These are phyloP conservation scores for Drosophila tropicalis DNA, from an alignment of 1,140 invertebrate species.

Conservation along the genomic window DNA sequence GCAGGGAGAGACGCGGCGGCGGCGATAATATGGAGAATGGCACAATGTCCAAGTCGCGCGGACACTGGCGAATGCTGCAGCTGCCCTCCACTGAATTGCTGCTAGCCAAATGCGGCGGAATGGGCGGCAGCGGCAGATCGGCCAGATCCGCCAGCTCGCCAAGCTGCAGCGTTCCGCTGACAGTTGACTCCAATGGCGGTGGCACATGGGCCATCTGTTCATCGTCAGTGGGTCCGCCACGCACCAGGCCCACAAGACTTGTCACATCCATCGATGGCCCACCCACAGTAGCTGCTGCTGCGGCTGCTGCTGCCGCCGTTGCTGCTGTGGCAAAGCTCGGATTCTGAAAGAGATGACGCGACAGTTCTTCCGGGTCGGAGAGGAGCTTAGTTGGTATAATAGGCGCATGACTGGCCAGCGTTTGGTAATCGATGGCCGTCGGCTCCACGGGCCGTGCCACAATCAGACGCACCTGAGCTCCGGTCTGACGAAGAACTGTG, in stretches of 20 bases:
- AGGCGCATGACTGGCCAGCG: conserved; percentile 87
- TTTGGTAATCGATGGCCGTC: conserved; percentile 86
- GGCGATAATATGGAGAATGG: conserved; percentile 80
- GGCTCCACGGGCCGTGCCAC: conserved; percentile 94
- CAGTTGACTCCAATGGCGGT: conserved; percentile 7
- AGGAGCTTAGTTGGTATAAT: conserved; percentile 93
- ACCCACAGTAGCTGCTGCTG: conserved; percentile 7
- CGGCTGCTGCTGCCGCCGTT: conserved; percentile 52
- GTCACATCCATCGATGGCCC: conserved; percentile 45
- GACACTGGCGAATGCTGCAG: conserved; percentile 39
- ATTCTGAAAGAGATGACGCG: conserved; percentile 89
- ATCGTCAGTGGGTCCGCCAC: conserved; percentile 63
- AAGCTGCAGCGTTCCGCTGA: conserved; percentile 19
- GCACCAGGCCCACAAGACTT: conserved; percentile 66
- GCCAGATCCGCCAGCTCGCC: conserved; percentile 56
- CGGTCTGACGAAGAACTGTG: conserved; percentile 94
- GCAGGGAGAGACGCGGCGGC: conserved; percentile 66
- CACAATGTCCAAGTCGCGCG: conserved; percentile 74
- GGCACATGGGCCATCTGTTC: conserved; percentile 54
- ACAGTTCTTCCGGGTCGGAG: conserved; percentile 91
- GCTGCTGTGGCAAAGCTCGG: conserved; percentile 73
- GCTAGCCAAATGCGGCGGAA: conserved; percentile 51
- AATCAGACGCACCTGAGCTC: conserved; percentile 92
- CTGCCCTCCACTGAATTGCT: conserved; percentile 32
- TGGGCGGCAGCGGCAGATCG: conserved; percentile 77